A percentile compares a stretch with the other conserved stretches of the same genome.
phyloP scores from a whole-genome alignment of 1,140 invertebrate genomes.

The Popillia japonica region DNA sequence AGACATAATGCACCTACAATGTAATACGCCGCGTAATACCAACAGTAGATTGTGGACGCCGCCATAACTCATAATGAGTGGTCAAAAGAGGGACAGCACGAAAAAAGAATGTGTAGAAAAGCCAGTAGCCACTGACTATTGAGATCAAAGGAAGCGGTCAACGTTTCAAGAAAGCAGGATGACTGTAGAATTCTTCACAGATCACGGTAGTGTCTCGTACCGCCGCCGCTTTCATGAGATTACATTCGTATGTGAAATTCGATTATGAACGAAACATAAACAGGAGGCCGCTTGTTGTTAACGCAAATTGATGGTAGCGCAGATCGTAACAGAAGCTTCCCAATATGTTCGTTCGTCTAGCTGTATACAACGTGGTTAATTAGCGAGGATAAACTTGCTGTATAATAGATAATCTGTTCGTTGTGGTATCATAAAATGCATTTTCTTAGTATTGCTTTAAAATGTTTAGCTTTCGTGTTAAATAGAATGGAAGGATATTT shows the following conservation, averaged over 20 bases:
- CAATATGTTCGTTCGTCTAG: not conserved
- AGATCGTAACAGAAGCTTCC: not conserved
- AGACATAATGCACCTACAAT: slow-evolving; percentile 11
- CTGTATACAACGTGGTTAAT: not conserved
- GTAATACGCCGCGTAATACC: not conserved
- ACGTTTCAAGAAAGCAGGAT: slow-evolving; percentile 27
- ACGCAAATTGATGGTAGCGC: not conserved
- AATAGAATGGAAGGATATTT: too few relatives aligned
- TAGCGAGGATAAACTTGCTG: not conserved
- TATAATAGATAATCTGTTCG: too few relatives aligned
- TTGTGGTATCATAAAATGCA: too few relatives aligned
- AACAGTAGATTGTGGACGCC: not conserved
- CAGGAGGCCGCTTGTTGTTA: not conserved
- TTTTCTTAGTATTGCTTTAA: too few relatives aligned
- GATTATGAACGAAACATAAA: slow-evolving; percentile 22
- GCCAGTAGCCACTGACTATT: slow-evolving; percentile 35
- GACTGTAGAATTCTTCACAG: slow-evolving; percentile 34
- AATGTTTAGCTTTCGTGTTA: too few relatives aligned
- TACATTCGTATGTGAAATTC: slow-evolving; percentile 20
- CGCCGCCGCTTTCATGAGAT: slow-evolving; percentile 7
- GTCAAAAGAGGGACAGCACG: slow-evolving; percentile 7
- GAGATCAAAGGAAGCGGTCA: slow-evolving; percentile 36
- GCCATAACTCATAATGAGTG: slow-evolving; percentile 34
- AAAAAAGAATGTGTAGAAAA: slow-evolving; percentile 23
- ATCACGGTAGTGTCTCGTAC: not conserved